These are phyloP conservation scores for Platorchestia sp. DNA, from an alignment of 1,140 invertebrate species.

Conservation along the genomic window DNA sequence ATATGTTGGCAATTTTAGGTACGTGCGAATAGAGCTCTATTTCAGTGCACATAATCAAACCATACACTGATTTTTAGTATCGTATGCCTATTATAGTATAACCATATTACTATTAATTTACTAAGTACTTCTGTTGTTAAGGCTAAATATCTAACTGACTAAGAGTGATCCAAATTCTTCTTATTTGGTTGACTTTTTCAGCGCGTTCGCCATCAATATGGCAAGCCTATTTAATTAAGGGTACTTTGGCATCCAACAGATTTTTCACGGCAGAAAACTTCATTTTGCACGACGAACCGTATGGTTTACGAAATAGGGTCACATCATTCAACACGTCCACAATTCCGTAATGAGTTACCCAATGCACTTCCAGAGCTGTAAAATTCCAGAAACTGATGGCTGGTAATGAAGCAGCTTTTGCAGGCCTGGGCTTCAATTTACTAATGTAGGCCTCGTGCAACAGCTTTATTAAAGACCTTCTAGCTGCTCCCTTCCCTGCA, in stretches of 20 bases:
- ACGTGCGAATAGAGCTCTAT: no score
- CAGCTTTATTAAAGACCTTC: conserved; percentile 49
- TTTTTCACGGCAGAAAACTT: background rate
- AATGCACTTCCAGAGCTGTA: background rate
- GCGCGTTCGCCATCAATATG: background rate
- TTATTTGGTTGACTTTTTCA: background rate
- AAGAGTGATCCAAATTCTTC: background rate
- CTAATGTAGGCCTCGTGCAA: conserved; percentile 31
- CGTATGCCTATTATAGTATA: no score
- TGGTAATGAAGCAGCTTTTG: conserved; percentile 33
- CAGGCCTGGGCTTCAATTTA: conserved; percentile 6
- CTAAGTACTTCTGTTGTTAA: background rate
- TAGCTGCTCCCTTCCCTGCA: background rate
- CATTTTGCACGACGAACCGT: background rate
- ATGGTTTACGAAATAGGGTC: background rate
- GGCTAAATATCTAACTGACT: background rate
- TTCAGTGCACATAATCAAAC: no score
- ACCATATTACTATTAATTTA: no score
- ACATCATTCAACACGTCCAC: background rate
- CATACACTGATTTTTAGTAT: no score
- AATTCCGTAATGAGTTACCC: conserved; percentile 4
- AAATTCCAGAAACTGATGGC: conserved; percentile 49
- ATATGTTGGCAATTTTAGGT: no score
- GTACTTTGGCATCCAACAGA: background rate
- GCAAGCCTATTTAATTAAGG: background rate